Conservation (phyloP, 2,797 vertebrate species). For the Loris lydekkerianus region DNA sequence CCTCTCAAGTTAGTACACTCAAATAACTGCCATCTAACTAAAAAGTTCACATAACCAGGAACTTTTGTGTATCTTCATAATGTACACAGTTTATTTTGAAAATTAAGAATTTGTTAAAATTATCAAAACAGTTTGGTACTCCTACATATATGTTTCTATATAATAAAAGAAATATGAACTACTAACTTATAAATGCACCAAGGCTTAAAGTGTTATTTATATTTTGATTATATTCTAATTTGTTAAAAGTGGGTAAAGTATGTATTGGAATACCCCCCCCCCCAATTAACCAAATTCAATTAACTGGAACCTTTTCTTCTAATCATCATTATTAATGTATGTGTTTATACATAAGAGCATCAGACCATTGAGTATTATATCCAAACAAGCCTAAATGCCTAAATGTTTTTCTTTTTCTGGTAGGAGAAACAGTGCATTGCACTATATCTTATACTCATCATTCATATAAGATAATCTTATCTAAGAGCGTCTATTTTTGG, state of each 20-base stretch:
- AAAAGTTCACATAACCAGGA: slow-evolving; percentile 54
- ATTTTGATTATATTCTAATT: slow-evolving; percentile 53
- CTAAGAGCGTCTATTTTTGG: slow-evolving; percentile 5
- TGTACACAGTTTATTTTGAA: slow-evolving; percentile 61
- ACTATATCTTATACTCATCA: background rate
- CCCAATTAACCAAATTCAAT: slow-evolving; percentile 18
- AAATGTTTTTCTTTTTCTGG: slow-evolving; percentile 50
- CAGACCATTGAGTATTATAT: slow-evolving; percentile 29
- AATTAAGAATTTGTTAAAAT: slow-evolving; percentile 49
- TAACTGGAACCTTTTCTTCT: slow-evolving; percentile 48
- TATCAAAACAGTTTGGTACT: slow-evolving; percentile 34
- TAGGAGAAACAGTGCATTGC: slow-evolving; percentile 40
- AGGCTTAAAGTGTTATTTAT: slow-evolving; percentile 22
- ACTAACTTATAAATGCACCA: slow-evolving; percentile 20
- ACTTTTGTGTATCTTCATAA: slow-evolving; percentile 43
- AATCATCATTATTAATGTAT: slow-evolving; percentile 36
- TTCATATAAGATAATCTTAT: slow-evolving; percentile 54
- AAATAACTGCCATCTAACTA: background rate
- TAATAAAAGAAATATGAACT: slow-evolving; percentile 36
- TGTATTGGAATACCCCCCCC: background rate
- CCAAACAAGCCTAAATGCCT: background rate
- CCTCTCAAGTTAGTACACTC: slow-evolving; percentile 8
- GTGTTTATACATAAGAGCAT: slow-evolving; percentile 1
- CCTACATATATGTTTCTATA: background rate
- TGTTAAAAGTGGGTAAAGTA: slow-evolving; percentile 21